Conservation (phyloP, 1,140 invertebrate species). For the Homarus americanus region DNA sequence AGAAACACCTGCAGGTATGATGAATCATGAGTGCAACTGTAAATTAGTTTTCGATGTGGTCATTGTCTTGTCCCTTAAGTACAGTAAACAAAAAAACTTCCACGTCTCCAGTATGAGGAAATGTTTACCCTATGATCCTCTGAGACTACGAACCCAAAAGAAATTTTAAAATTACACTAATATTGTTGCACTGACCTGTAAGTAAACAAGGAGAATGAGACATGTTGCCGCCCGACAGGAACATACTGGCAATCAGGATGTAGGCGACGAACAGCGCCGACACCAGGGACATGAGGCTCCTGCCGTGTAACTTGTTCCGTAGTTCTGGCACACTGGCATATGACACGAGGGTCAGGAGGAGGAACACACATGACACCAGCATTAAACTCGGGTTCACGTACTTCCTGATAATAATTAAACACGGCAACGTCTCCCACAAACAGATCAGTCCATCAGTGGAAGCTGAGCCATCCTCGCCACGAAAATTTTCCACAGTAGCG, state of each 20-base stretch:
- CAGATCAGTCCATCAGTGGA: slow-evolving; percentile 9
- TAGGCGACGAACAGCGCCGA: slow-evolving; percentile 7
- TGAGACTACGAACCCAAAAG: too few relatives aligned
- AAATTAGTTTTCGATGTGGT: too few relatives aligned
- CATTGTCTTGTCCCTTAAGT: too few relatives aligned
- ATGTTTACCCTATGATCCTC: too few relatives aligned
- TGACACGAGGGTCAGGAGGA: not conserved
- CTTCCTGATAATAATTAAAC: not conserved
- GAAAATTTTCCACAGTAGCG: slow-evolving; percentile 8
- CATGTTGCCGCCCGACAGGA: too few relatives aligned
- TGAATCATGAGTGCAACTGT: too few relatives aligned
- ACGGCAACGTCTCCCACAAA: not conserved
- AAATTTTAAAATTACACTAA: too few relatives aligned
- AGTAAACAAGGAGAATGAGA: too few relatives aligned
- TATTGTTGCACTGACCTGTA: too few relatives aligned
- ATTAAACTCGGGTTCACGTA: slow-evolving; percentile 12
- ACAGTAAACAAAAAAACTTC: too few relatives aligned
- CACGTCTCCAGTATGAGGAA: too few relatives aligned
- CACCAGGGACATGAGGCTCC: slow-evolving; percentile 15
- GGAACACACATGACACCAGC: slow-evolving; percentile 24
- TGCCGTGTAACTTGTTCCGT: slow-evolving; percentile 5
- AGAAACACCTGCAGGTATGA: too few relatives aligned
- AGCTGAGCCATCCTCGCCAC: not conserved
- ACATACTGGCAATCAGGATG: not conserved
- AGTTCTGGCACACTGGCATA: slow-evolving; percentile 15